These are phyloP conservation scores for Lacerta agilis DNA, from an alignment of 2,797 vertebrate genomes.

Conservation along the genomic window DNA sequence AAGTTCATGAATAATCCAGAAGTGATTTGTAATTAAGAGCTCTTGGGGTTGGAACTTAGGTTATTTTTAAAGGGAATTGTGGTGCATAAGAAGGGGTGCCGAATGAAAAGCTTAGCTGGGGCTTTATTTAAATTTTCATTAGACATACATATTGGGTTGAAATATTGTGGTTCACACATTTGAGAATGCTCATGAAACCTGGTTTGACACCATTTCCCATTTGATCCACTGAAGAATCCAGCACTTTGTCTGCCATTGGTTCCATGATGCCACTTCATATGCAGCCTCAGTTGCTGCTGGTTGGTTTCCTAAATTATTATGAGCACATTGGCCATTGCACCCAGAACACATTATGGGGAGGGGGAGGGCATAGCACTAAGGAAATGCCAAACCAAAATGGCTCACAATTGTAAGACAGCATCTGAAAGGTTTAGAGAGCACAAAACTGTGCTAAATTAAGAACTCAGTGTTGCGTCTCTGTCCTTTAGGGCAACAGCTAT, in stretches of 20 bases:
- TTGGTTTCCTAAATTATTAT: not conserved
- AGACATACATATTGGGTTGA: not conserved
- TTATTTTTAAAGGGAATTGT: not conserved
- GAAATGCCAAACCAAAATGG: not conserved
- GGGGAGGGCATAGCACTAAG: not conserved
- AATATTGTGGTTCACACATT: not conserved
- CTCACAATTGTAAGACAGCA: not conserved
- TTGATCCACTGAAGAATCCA: not conserved
- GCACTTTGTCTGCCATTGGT: not conserved
- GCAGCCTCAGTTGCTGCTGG: not conserved
- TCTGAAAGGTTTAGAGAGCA: not conserved
- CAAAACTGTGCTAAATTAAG: not conserved
- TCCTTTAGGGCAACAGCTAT: not conserved
- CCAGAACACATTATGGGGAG: not conserved
- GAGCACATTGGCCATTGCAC: not conserved
- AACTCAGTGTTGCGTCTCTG: not conserved
- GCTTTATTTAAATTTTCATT: not conserved
- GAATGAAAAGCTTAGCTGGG: not conserved
- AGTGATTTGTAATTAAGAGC: not conserved
- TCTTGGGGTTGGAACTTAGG: not conserved
- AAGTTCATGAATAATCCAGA: not conserved
- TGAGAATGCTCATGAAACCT: not conserved
- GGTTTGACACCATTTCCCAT: not conserved
- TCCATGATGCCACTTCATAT: not conserved
- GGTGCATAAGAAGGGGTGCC: too few species aligned